Conservation (phyloP, 2,888 invertebrate species). For the Matsumyia berberina region DNA sequence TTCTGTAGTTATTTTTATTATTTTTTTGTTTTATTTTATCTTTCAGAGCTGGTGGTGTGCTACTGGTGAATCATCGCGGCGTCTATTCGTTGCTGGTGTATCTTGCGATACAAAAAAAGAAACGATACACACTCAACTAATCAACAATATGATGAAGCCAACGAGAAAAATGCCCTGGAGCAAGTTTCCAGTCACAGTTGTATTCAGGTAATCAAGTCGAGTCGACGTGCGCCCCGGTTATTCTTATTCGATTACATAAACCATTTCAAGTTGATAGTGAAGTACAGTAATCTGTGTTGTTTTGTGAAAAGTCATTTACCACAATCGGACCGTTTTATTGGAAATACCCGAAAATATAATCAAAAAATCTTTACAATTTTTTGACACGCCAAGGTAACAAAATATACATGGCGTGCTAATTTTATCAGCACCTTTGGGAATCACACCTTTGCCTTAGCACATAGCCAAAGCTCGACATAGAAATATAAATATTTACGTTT, state of each 20-base stretch:
- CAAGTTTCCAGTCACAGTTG: conserved; percentile 68
- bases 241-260: conserved; percentile 12
- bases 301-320: not conserved
- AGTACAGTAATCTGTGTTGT: conserved; percentile 2
- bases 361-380: conserved; percentile 9
- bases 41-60: conserved; percentile 52
- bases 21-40: conserved; percentile 50
- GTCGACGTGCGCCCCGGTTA: conserved; percentile 42
- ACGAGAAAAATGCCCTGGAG: conserved; percentile 65
- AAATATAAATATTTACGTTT: conserved; percentile 27
- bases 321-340: conserved; percentile 1
- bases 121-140: conserved; percentile 15
- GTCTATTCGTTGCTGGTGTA: conserved; percentile 34
- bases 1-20: conserved; percentile 28
- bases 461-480: conserved; percentile 6
- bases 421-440: not conserved
- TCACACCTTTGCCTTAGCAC: not conserved
- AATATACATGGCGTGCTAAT: not conserved
- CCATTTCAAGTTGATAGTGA: not conserved
- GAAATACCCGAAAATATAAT: not conserved
- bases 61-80: conserved; percentile 57
- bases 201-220: conserved; percentile 70
- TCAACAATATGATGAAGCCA: conserved; percentile 52
- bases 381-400: conserved; percentile 23
- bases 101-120: conserved; percentile 51